Percentiles rank a stretch among this genome's conserved stretches.
Conservation (phyloP, 2,797 vertebrate species). For the Lagorchestes hirsutus region DNA sequence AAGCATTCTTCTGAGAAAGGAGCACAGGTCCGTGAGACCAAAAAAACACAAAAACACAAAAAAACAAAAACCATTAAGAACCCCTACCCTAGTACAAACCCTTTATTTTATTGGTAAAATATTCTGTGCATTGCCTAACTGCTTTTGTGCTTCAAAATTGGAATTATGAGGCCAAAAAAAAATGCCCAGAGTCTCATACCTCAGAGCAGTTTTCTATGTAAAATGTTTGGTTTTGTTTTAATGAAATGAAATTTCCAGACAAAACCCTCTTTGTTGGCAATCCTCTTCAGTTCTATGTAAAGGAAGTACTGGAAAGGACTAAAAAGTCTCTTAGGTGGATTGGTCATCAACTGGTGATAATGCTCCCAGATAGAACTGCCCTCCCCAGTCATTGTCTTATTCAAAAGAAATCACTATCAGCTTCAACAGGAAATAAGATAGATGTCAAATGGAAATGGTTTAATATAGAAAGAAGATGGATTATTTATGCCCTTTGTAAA, state of each 20-base stretch:
- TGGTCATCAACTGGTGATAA: neutral
- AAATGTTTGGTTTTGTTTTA: conserved; percentile 30
- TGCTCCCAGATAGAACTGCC: neutral
- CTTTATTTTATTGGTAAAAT: conserved; percentile 6
- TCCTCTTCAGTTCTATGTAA: neutral
- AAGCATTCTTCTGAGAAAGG: neutral
- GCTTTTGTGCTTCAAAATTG: neutral
- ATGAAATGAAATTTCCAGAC: conserved; percentile 4
- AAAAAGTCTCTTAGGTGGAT: neutral
- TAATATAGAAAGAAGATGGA: neutral
- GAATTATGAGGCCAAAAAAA: neutral
- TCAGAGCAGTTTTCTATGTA: conserved; percentile 15
- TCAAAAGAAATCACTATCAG: neutral
- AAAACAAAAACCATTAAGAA: neutral
- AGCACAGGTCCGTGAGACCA: neutral
- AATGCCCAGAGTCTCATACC: neutral
- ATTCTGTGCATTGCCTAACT: neutral
- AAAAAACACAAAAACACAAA: neutral
- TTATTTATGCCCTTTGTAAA: neutral
- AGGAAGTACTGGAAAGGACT: conserved; percentile 32
- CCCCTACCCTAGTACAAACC: neutral
- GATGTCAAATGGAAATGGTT: neutral
- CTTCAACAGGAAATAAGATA: neutral
- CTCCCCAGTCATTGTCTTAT: neutral
- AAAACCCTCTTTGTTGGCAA: neutral